Conservation (phyloP, 2,113 vertebrate species). For the Vulpes vulpes region DNA sequence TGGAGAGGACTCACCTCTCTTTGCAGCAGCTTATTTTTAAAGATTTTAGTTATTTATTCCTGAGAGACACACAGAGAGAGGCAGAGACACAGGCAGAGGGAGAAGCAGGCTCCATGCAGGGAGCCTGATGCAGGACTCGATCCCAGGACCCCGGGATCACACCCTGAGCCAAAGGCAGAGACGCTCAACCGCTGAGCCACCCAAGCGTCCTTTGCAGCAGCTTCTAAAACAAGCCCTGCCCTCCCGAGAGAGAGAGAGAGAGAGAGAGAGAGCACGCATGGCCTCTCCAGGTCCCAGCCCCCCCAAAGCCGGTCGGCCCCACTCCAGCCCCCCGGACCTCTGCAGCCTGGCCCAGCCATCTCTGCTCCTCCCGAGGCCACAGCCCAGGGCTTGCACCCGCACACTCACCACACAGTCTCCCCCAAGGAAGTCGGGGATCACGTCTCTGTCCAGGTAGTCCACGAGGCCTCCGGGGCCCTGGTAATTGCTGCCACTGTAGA, state of each 20-base stretch:
- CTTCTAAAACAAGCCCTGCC: background rate
- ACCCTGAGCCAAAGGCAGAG: too few species aligned
- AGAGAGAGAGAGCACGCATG: background rate
- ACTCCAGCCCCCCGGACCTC: background rate
- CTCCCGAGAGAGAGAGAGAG: background rate
- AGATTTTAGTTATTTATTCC: too few species aligned
- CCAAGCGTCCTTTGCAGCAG: background rate
- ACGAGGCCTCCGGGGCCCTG: constrained; percentile 91
- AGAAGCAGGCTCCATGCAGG: too few species aligned
- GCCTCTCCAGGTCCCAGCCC: background rate
- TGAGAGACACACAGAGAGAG: too few species aligned
- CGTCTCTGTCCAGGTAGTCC: constrained; percentile 90
- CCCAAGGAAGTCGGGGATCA: constrained; percentile 93
- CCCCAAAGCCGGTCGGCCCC: too few species aligned
- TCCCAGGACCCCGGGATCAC: too few species aligned
- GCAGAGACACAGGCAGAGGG: too few species aligned
- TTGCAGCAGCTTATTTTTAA: background rate
- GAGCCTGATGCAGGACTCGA: too few species aligned
- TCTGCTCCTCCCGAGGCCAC: background rate
- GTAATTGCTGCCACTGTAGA: constrained; percentile 92
- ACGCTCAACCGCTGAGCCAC: too few species aligned
- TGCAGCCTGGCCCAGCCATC: background rate
- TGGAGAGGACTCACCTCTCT: background rate
- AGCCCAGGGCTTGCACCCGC: accelerated
- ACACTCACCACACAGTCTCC: constrained; percentile 91